Base-by-base conservation (phyloP, 2,113 vertebrate species). In the Plotosus lineatus region DNA sequence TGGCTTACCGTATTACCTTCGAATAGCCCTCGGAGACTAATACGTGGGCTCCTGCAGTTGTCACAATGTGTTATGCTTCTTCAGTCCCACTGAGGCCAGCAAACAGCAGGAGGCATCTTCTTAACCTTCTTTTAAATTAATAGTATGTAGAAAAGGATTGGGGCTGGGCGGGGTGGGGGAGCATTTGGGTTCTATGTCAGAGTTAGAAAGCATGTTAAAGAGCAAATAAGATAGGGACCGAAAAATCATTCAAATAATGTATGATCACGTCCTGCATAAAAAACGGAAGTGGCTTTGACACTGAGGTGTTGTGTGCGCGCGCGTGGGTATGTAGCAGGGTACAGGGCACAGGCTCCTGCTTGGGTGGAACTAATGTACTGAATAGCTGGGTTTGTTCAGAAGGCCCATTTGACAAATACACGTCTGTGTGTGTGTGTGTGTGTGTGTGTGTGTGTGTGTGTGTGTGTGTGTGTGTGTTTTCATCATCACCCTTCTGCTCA, bases 111-210 rank as follows among this genome's bases (percentile, higher is more conserved):
- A 90, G 86, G 84, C 81, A 28, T 76, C 68, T 78, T 53, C 28
- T 26, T 21, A 61, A 56, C 77, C 84, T 80, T 72, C n/a, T 63
- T 81, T 80, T 17, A 81, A 77, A 89, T 88, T 88, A 90, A 86
- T 46, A 53, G 46, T 55, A 31, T 53, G 58, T 6, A 55, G 3
- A 33, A 33, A 44, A 38, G 77, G 89, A 86, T 85, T 87, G 83
- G 88, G 77, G 72, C 40, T n/a, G 33, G 58, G 33, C 26, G 78
- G 82, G 66, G 75, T 87, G 89, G 90, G 85, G 88, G 88, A 85
- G 90, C 90, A 91, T 91, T 89, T 78, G 80, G 87, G 89, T 89
- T 90, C 89, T 88, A 85, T 88, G 84, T 87, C 82, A 84, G 84
- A 75, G 77, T 31, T 69, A 86, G 56, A 68, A 87, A 84, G 78